These are phyloP conservation scores for Aphodius granarius DNA, from an alignment of 2,888 invertebrate genomes.

Conservation along the genomic window DNA sequence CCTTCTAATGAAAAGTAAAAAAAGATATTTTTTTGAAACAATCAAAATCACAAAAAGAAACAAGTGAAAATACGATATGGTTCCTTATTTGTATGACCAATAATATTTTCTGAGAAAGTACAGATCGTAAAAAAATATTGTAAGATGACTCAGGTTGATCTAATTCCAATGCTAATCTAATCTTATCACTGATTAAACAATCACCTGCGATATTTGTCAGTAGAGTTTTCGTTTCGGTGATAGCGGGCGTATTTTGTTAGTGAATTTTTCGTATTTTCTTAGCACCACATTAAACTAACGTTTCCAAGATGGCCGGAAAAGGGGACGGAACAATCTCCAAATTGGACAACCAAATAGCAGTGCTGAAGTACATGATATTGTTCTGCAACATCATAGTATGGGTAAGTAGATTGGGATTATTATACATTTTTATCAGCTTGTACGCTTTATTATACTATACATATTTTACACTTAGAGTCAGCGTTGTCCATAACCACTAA, in stretches of 20 bases:
- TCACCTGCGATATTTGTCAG: not conserved
- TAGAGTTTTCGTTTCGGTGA: not conserved
- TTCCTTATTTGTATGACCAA: not conserved
- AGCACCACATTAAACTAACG: not conserved
- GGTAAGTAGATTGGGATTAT: conserved; percentile 60
- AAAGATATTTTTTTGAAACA: too few species aligned
- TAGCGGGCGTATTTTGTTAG: not conserved
- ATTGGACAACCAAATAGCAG: conserved; percentile 75
- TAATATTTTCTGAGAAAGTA: not conserved
- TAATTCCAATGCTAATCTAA: conserved; percentile 9
- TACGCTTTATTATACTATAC: too few species aligned
- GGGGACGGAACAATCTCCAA: conserved; percentile 60
- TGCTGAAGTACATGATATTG: conserved; percentile 80
- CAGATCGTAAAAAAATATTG: not conserved
- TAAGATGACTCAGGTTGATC: not conserved
- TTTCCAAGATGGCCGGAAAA: conserved; percentile 58
- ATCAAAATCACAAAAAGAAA: too few species aligned
- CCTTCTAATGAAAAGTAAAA: too few species aligned
- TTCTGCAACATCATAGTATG: conserved; percentile 79
- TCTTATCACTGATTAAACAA: conserved; percentile 10
- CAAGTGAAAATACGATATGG: too few species aligned
- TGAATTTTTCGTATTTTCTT: not conserved
- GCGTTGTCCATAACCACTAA: not conserved
- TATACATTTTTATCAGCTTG: not conserved
- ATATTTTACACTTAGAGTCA: too few species aligned